Evolutionary conservation across 2,797 vertebrate species (phyloP), one percentile per base, ranked within the genome.

Genomic region (Sebastes dallii): DNA sequence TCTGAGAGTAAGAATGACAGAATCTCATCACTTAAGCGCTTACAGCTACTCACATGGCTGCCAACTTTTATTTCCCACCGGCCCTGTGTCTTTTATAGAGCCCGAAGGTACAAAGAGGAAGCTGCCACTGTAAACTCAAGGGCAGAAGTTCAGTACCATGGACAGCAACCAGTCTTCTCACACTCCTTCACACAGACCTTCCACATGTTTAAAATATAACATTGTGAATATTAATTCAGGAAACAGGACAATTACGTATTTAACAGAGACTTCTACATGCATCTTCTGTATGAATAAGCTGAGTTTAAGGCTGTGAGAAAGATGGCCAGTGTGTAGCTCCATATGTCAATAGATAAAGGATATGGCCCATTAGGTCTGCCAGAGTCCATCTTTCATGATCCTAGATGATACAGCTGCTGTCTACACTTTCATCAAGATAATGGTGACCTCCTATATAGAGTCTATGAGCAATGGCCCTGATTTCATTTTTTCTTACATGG

Each of bases 81-180:
- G 72, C 14, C 81, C 58, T 46, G 69, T 81, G 64, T 62, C 52
- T 54, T 89, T 81, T 66, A 77, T 52, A 54, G 39, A 81, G 64
- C 56, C 25, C 3, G 18, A 36, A 58, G 69, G 39, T 65, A 39
- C 46, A 0, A 24, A 4, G 20, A 70, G 36, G 64, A 68, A 67
- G 78, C 80, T 67, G 80, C 71, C 60, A 52, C 39, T 58, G 71
- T 18, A 69, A 85, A 74, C 7, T 64, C 46, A 34, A 74, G 54
- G 71, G 66, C 58, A 74, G 42, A 54, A 3, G 39, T 95, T 96
- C 95, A 96, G 95, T 10, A 96, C 96, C 96, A 94, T 12, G 95
- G 95, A 96, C 92, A 96, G 95, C 93, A 87, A 77, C 84, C 84
- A 16, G 62, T 5, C 74, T 11, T 69, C 25, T 24, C 6, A 32